phyloP scores from a whole-genome alignment of 2,113 vertebrate genomes.

The Mormyrus iriodes region DNA sequence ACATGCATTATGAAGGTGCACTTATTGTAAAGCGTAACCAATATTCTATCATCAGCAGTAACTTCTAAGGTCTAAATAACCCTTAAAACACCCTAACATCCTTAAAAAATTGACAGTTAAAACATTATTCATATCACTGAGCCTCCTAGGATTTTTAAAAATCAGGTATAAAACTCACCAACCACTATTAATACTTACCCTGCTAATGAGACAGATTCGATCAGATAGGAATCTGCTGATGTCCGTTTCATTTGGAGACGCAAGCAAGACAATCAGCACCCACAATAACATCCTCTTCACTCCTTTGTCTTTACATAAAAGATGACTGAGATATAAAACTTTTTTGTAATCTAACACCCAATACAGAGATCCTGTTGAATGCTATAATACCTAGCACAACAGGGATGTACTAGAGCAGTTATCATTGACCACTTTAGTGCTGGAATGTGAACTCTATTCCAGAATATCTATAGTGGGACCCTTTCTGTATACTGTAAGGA shows the following conservation, averaged over 20 bases:
- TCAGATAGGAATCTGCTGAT: background rate
- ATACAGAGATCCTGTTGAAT: background rate
- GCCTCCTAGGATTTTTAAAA: background rate
- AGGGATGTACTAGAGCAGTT: background rate
- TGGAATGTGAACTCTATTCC: background rate
- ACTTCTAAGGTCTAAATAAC: background rate
- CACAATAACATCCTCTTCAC: background rate
- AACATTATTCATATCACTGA: background rate
- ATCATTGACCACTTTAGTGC: background rate
- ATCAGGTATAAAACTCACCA: background rate
- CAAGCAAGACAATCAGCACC: background rate
- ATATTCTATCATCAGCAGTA: background rate
- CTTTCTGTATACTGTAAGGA: background rate
- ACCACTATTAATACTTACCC: background rate
- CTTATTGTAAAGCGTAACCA: background rate
- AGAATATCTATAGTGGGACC: background rate
- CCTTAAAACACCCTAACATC: background rate
- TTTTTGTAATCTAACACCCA: background rate
- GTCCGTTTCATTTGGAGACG: background rate
- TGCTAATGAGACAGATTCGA: background rate
- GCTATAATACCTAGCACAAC: background rate
- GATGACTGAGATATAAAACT: background rate
- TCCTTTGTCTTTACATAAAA: constrained; percentile 4
- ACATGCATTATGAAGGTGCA: background rate
- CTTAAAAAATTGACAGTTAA: background rate